A percentile compares a stretch with the other conserved stretches of the same genome.
Conservation (phyloP, 1,140 invertebrate genomes). For the Drosophila melanica region DNA sequence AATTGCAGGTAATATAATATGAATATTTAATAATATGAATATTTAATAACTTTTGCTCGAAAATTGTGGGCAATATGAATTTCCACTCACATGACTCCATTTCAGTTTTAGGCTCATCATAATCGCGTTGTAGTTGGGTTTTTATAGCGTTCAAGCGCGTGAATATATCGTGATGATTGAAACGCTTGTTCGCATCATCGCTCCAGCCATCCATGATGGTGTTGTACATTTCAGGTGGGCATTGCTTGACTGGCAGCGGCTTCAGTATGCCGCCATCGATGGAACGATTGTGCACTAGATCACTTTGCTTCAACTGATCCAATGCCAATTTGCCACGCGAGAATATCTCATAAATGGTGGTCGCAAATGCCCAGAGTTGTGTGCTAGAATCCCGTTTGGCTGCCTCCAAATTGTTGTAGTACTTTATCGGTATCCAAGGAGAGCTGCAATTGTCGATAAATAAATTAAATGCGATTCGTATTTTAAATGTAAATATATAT, state of each 20-base stretch:
- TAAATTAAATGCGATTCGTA: not conserved
- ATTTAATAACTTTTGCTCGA: too few relatives aligned
- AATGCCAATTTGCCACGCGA: conserved; percentile 87
- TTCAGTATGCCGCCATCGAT: conserved; percentile 85
- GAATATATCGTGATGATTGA: conserved; percentile 87
- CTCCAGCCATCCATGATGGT: conserved; percentile 95
- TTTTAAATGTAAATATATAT: too few relatives aligned
- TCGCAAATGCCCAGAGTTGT: conserved; percentile 95
- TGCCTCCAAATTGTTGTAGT: conserved; percentile 88
- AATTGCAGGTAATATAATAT: too few relatives aligned
- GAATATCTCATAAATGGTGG: conserved; percentile 96
- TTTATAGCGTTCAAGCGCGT: conserved; percentile 61
- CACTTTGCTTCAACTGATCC: conserved; percentile 31
- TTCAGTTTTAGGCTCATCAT: conserved; percentile 35
- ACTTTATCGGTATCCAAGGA: conserved; percentile 94
- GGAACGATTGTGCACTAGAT: conserved; percentile 81
- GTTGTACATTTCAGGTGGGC: conserved; percentile 92
- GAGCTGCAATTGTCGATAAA: conserved; percentile 85
- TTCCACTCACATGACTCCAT: conserved; percentile 34
- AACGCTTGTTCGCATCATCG: conserved; percentile 87
- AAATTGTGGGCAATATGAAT: too few relatives aligned
- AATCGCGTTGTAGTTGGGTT: conserved; percentile 19
- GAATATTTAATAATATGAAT: too few relatives aligned
- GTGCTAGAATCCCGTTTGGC: conserved; percentile 87
- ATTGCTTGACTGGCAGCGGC: conserved; percentile 87